Percentiles rank a stretch among this genome's conserved stretches.
These are phyloP conservation scores for crab-eating macaque (Macaca fascicularis) DNA, from an alignment of 2,113 vertebrate genomes.

Conservation along the genomic window DNA sequence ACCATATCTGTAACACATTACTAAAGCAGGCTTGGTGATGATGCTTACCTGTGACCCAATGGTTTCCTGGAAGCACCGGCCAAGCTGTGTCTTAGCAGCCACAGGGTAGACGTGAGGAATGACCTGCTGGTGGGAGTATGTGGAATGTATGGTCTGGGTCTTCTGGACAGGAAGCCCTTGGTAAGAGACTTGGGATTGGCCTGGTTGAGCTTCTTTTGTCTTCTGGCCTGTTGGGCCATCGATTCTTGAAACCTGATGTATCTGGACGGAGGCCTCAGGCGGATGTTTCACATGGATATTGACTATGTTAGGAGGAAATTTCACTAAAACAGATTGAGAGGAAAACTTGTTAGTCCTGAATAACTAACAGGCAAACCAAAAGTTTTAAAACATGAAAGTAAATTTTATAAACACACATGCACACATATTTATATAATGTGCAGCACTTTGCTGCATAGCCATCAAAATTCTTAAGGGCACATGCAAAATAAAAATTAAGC, in stretches of 20 bases:
- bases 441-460: not conserved
- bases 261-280: constrained; percentile 97
- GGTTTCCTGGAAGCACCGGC: constrained; percentile 99
- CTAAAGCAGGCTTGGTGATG: not conserved
- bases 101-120: constrained; percentile 91
- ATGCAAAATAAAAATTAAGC: not conserved
- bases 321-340: constrained; percentile 85
- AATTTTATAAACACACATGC: not conserved
- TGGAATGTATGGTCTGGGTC: constrained; percentile 87
- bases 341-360: constrained; percentile 13
- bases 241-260: constrained; percentile 97
- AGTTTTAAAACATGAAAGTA: not conserved
- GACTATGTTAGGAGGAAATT: constrained; percentile 92
- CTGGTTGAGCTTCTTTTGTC: constrained; percentile 85
- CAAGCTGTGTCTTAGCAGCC: constrained; percentile 93
- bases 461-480: not conserved
- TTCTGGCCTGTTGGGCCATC: constrained; percentile 90
- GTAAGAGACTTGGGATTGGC: constrained; percentile 89
- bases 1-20: not conserved
- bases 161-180: constrained; percentile 91
- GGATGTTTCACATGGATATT: constrained; percentile 99
- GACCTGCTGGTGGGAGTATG: constrained; percentile 91
- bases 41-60: constrained; percentile 92
- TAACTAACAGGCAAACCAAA: not conserved
- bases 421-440: not conserved